Conservation (phyloP, 2,888 invertebrate genomes). For the Mantis religiosa region DNA sequence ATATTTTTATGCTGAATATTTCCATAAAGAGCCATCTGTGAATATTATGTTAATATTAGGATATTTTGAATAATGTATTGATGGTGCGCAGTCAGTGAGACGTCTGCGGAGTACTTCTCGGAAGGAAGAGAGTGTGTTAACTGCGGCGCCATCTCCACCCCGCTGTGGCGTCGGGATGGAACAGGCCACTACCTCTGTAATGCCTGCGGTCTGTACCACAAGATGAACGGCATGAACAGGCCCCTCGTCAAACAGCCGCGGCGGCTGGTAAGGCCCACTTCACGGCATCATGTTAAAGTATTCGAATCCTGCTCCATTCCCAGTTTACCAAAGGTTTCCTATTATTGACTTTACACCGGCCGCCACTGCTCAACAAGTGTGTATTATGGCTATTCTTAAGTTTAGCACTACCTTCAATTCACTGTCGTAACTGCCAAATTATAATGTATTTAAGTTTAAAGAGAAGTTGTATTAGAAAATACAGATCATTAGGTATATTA, state of each 20-base stretch:
- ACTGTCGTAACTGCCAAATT: too few relatives aligned
- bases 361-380: not conserved
- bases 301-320: not conserved
- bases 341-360: not conserved
- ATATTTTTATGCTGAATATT: too few relatives aligned
- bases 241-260: slow-evolving; percentile 88
- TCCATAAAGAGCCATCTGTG: not conserved
- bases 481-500: too few relatives aligned
- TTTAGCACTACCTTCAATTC: too few relatives aligned
- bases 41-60: not conserved
- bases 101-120: slow-evolving; percentile 30
- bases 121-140: slow-evolving; percentile 70
- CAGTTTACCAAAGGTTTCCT: not conserved
- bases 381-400: too few relatives aligned
- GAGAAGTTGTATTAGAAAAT: too few relatives aligned
- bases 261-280: slow-evolving; percentile 70
- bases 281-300: not conserved
- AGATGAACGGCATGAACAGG: slow-evolving; percentile 93
- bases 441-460: too few relatives aligned
- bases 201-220: slow-evolving; percentile 97
- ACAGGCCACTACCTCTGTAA: slow-evolving; percentile 99
- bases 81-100: not conserved
- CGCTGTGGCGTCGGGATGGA: slow-evolving; percentile 97
- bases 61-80: not conserved
- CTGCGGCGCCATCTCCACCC: slow-evolving; percentile 75